Base-by-base conservation (phyloP, 2,888 invertebrate species). In the Ennomos erosarius region DNA sequence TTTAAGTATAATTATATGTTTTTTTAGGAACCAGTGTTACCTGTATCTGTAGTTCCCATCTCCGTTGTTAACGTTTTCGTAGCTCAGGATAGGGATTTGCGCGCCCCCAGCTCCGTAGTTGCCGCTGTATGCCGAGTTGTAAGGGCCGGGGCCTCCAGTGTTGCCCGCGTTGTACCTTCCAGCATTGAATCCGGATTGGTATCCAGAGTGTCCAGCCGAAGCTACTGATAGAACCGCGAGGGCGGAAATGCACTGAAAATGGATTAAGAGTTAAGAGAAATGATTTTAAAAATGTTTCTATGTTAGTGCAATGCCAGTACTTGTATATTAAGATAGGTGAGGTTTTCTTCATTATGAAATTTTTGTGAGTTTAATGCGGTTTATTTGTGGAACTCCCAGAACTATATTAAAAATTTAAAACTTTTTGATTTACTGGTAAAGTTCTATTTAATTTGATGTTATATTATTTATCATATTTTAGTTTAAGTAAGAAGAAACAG, bases 41-140 rank as follows among this genome's bases (percentile, higher is more conserved):
- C 92, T 94, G 85, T 93, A 95, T 79, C 93, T 92, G 75, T 95
- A 95, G 65, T 88, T 93, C 49, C 94, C 95, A 70, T 93, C 93
- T 26, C 94, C 94, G 70, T 94, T 94, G 78, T 94, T 94, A 36
- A 90, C 88, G 64, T 94, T 94, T 58, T 93, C 93, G 73, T 93
- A 94, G 60, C 93, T 88, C 13, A 94, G 75, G 64, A 94, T 94
- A 44, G 94, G 94, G 59, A 94, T 93, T 42, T 91, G 87, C 42
- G 89, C 76, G 51, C 90, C 78, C 67, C 80, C 79, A 53, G 73
- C 16, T 16, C 16, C 16, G 16, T 16, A 71, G 52, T 71, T 66
- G 37, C 69, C 70, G 55, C 71, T 73, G 65, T 68, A 73, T 8
- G 70, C 74, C 0, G 75, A 65, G 46, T 65, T 76, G 67, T 73